Evolutionary conservation across 2,888 invertebrate species (phyloP).

Genomic region (Melanotus villosus): DNA sequence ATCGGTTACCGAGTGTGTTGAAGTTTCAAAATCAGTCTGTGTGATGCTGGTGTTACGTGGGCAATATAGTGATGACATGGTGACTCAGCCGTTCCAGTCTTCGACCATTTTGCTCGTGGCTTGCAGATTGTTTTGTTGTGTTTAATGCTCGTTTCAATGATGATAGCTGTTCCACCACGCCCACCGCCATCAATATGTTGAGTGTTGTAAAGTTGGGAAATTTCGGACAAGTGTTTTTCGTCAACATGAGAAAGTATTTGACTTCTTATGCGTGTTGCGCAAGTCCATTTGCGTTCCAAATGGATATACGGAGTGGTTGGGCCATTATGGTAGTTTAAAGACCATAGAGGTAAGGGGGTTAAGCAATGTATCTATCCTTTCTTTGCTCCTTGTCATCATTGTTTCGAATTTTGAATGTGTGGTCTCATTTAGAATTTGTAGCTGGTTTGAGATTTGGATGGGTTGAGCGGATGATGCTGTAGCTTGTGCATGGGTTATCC

Average conservation of each 20-base stretch:
- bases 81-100: background rate
- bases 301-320: background rate
- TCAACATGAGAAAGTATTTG: background rate
- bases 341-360: background rate
- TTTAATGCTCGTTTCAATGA: no score
- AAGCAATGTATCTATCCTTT: background rate
- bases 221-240: no score
- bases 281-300: conserved; percentile 1
- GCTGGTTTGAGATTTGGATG: background rate
- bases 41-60: background rate
- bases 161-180: no score
- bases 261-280: background rate
- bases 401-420: background rate
- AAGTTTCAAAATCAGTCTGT: conserved; percentile 1
- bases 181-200: no score
- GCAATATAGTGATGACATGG: background rate
- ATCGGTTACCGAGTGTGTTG: background rate
- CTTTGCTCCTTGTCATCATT: background rate
- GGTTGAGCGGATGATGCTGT: no score
- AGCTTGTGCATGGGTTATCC: background rate
- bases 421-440: background rate
- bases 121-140: background rate
- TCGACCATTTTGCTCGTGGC: background rate
- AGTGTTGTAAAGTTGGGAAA: no score
- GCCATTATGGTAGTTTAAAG: background rate